Percentiles rank a stretch among this genome's conserved stretches.
Evolutionary conservation across 2,797 vertebrate genomes (phyloP).

Genomic region (Myotis myotis): DNA sequence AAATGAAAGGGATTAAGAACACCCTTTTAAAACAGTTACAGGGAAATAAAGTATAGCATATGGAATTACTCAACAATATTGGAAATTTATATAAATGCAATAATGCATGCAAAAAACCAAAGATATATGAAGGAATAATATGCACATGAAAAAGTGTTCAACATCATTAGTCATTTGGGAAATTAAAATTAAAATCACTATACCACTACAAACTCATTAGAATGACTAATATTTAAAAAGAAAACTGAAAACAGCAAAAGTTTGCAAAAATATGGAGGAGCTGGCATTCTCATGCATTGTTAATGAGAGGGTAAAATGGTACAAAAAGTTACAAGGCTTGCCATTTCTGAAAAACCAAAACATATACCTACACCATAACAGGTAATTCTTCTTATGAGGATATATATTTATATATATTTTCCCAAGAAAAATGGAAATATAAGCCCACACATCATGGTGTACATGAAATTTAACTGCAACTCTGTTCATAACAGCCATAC

Average conservation of each 20-base stretch:
- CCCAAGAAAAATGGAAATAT: conserved; percentile 2
- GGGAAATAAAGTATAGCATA: background rate
- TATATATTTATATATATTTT: background rate
- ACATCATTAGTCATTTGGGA: background rate
- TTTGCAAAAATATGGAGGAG: background rate
- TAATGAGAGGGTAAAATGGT: background rate
- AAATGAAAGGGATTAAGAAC: background rate
- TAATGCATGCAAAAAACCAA: background rate
- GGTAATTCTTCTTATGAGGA: background rate
- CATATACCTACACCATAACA: background rate
- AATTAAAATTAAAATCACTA: background rate
- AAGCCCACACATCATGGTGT: background rate
- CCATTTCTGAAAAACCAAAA: background rate
- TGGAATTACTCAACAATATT: background rate
- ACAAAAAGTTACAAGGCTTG: background rate
- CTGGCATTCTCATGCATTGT: background rate
- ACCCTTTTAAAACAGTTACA: background rate
- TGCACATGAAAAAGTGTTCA: background rate
- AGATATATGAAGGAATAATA: background rate
- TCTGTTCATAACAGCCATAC: background rate
- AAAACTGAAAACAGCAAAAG: background rate
- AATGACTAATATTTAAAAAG: background rate
- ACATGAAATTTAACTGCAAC: background rate
- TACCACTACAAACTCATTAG: background rate
- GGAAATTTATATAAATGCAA: background rate